phyloP scores from a whole-genome alignment of 2,888 invertebrate species.

The Drosophila flavopinicola region DNA sequence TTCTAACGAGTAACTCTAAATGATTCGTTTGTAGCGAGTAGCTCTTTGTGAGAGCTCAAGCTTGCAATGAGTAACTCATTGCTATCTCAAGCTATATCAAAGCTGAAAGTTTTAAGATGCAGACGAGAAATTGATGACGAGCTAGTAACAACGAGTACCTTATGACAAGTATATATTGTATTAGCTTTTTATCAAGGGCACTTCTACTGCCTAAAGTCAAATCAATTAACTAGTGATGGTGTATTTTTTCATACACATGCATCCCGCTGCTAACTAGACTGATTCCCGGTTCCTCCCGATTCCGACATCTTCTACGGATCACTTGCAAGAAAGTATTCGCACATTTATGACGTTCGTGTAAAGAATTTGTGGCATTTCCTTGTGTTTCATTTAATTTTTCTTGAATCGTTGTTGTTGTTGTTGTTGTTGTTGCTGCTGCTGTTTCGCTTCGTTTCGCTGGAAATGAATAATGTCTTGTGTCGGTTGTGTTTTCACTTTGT shows the following conservation, averaged over 20 bases:
- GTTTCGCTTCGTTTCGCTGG: slow-evolving; percentile 28
- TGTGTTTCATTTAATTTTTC: slow-evolving; percentile 10
- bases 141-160: no score
- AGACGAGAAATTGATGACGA: no score
- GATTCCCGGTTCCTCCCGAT: background rate
- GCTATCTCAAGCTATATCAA: no score
- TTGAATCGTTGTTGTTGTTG: slow-evolving; percentile 3
- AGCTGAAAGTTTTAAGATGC: no score
- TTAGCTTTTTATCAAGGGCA: no score
- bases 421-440: slow-evolving; percentile 6
- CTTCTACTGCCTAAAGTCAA: no score
- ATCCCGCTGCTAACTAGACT: background rate
- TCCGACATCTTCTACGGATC: background rate
- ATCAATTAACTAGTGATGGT: no score
- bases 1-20: background rate
- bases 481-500: slow-evolving; percentile 12
- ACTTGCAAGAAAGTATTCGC: slow-evolving; percentile 1
- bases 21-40: background rate
- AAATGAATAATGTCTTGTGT: slow-evolving; percentile 29
- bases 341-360: slow-evolving; percentile 33
- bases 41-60: no score
- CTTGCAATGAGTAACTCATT: no score
- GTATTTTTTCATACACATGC: no score
- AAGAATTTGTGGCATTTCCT: slow-evolving; percentile 44
- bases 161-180: no score